Percentiles rank a stretch among this genome's conserved stretches.
These are phyloP conservation scores for Drosophila infuscata DNA, from an alignment of 2,888 invertebrate genomes.

Conservation along the genomic window DNA sequence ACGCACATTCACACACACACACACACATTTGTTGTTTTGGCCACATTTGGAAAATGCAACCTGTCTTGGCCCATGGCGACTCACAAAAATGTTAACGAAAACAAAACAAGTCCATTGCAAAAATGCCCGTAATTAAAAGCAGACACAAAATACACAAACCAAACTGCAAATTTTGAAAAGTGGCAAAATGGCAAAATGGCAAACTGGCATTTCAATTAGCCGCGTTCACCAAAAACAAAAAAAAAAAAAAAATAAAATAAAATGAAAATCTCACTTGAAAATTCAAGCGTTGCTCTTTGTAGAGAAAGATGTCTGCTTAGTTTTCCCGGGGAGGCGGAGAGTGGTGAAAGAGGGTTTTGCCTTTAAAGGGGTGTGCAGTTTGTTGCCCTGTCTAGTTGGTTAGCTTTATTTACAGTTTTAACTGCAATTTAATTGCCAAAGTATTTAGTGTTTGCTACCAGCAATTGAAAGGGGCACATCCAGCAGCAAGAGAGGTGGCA, in stretches of 20 bases:
- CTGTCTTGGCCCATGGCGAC: constrained; percentile 77
- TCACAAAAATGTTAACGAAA: constrained; percentile 58
- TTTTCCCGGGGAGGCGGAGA: constrained; percentile 15
- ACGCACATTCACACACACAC: neutral
- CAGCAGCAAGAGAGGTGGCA: neutral
- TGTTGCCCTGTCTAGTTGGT: constrained; percentile 35
- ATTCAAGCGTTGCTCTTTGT: constrained; percentile 28
- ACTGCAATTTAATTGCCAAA: constrained; percentile 57
- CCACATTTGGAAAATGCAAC: constrained; percentile 69
- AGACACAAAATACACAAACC: constrained; percentile 18
- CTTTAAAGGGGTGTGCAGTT: constrained; percentile 21
- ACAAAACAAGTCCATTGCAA: constrained; percentile 60
- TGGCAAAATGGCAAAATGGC: constrained; percentile 43
- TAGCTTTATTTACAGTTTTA: constrained; percentile 48
- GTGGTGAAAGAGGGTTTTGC: neutral
- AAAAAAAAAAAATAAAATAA: constrained; percentile 26
- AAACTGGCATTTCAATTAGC: constrained; percentile 79
- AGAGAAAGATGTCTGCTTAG: constrained; percentile 53
- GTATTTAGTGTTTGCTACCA: constrained; percentile 41
- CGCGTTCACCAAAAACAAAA: constrained; percentile 52
- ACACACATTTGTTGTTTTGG: constrained; percentile 35
- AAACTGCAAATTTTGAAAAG: constrained; percentile 27
- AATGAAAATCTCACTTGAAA: constrained; percentile 53
- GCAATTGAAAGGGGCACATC: constrained; percentile 1
- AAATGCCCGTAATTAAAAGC: constrained; percentile 72